Evolutionary conservation across 2,888 invertebrate genomes (phyloP), one percentile per base, ranked within the genome.

Genomic region (Eustalomyia histrio): DNA sequence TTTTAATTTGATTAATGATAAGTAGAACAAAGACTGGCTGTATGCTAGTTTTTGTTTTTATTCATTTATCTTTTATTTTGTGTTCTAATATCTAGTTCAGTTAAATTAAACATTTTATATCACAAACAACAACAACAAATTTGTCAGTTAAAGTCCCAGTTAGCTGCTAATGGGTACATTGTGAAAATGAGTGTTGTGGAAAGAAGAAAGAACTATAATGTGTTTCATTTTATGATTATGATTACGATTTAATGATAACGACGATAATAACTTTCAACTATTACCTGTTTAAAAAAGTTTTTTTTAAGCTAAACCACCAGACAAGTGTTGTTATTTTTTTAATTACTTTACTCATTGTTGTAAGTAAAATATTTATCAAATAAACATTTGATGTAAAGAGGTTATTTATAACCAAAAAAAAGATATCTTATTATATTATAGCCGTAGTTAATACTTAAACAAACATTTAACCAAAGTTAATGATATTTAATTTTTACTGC

Each of bases 1-100:
- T 81, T 81, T 78, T 74, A 81, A 81, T 81, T 81, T 81, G 81
- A 81, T 81, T 78, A 78, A 81, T 81, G 81, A 81, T 81, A 81
- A 81, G 73, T 74, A 78, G 73, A 81, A 78, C 65, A 78, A 50
- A 81, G 57, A 76, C 33, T 60, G n/a, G n/a, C n/a, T 50, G 35
- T 52, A 12, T 9, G 7, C 58, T 71, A 58, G 65, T 58, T 67
- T 57, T 61, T n/a, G 14, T 47, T 14, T n/a, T 43, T 43, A 43
- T 14, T 43, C 9, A 10, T 2, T 8, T 35, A 12, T 35, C 35
- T 43, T n/a, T 4, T 2, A 10, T 12, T 43, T 12, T 43, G 43
- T 43, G 43, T 43, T 4, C 14, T 6, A 43, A 43, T 43, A 14
- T 43, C 12, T 43, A 14, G 8, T 43, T 43, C 5, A 43, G 43